phyloP scores from a whole-genome alignment of 2,888 invertebrate species.

The Ectemnius cavifrons region DNA sequence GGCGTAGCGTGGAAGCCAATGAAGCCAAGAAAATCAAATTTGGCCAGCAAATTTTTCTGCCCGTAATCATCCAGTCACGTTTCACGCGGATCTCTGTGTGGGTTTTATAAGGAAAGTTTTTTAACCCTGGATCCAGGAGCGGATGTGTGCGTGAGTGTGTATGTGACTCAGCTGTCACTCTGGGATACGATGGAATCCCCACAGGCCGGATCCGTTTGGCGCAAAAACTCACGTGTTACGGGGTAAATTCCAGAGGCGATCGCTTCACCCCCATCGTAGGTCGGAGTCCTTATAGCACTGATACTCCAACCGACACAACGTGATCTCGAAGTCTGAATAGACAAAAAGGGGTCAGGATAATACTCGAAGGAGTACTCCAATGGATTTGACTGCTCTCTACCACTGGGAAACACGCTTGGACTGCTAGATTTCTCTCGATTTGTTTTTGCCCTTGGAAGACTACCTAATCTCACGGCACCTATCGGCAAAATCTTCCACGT shows the following conservation, averaged over 20 bases:
- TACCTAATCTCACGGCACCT: not conserved
- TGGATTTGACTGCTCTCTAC: slow-evolving; percentile 21
- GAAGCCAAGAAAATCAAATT: slow-evolving; percentile 1
- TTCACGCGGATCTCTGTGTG: not conserved
- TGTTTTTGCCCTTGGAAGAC: slow-evolving; percentile 3
- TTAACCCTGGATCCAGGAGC: not conserved
- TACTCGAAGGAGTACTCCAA: slow-evolving; percentile 13
- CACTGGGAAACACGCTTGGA: slow-evolving; percentile 22
- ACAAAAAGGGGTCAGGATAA: slow-evolving; percentile 28
- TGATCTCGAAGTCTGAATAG: not conserved
- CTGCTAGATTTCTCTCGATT: not conserved
- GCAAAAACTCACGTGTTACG: slow-evolving; percentile 28
- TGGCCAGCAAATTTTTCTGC: not conserved
- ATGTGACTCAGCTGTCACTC: not conserved
- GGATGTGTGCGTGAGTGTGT: not conserved
- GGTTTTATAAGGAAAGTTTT: slow-evolving; percentile 8
- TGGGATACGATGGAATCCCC: slow-evolving; percentile 14
- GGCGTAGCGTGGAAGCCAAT: not conserved
- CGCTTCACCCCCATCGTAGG: slow-evolving; percentile 6
- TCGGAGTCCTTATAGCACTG: slow-evolving; percentile 3
- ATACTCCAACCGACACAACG: not conserved
- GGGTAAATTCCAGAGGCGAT: slow-evolving; percentile 14
- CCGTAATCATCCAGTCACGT: slow-evolving; percentile 6
- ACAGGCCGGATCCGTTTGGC: slow-evolving; percentile 17
- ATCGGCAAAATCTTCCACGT: not conserved